A percentile compares a stretch with the other conserved stretches of the same genome.
phyloP scores from a whole-genome alignment of 2,888 invertebrate species.

The Protonemura montana region DNA sequence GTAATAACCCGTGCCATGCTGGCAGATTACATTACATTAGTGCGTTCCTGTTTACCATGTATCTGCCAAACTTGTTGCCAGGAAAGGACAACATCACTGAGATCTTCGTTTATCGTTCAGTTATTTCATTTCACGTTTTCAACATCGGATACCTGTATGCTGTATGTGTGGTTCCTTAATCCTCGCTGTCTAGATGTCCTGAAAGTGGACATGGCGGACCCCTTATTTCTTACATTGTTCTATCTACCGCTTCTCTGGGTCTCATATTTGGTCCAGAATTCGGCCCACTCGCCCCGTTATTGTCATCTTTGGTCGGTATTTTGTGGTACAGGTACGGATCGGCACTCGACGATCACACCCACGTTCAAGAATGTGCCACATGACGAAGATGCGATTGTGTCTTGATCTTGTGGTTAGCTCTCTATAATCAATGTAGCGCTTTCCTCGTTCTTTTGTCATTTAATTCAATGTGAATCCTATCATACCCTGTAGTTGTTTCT shows the following conservation, averaged over 20 bases:
- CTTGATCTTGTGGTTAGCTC: neutral
- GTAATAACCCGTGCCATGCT: conserved; percentile 27
- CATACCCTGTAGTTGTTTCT: neutral
- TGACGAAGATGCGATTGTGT: neutral
- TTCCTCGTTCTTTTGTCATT: neutral
- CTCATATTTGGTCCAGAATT: no score
- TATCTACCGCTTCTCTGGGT: no score
- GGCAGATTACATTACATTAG: neutral
- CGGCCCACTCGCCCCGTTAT: neutral
- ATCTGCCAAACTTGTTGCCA: neutral
- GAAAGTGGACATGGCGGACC: no score
- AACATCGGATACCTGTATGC: no score
- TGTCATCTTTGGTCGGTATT: neutral
- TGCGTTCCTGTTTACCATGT: neutral
- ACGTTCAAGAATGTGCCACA: neutral
- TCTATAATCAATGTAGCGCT: neutral
- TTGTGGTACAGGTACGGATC: no score
- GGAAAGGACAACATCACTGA: neutral
- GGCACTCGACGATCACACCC: no score
- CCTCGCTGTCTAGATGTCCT: no score
- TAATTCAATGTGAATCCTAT: neutral
- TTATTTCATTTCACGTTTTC: no score
- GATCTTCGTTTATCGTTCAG: neutral
- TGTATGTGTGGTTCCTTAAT: no score
- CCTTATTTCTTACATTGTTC: no score